A percentile compares a stretch with the other conserved stretches of the same genome.
phyloP scores from a whole-genome alignment of 2,888 invertebrate species.

The Fragum fragum region DNA sequence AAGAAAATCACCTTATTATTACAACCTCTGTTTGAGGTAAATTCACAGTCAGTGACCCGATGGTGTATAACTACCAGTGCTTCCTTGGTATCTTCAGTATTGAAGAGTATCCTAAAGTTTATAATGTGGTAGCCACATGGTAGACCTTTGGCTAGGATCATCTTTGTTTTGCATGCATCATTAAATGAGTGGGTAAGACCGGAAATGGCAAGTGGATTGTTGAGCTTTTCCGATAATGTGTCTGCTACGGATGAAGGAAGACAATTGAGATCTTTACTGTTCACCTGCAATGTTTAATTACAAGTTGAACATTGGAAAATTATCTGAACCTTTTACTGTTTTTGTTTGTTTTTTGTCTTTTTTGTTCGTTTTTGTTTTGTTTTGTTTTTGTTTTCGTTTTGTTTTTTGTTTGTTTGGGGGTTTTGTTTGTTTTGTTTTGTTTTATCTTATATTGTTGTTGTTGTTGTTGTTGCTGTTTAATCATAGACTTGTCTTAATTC shows the following conservation, averaged over 20 bases:
- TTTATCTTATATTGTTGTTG: too few species aligned
- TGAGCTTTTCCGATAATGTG: conserved; percentile 17
- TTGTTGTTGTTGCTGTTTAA: too few species aligned
- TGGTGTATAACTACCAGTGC: conserved; percentile 42
- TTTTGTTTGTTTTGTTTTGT: too few species aligned
- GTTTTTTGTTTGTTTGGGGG: too few species aligned
- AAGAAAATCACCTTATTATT: background rate
- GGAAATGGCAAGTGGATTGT: conserved; percentile 40
- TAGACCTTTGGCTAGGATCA: background rate
- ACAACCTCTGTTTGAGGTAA: background rate
- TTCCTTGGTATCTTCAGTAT: conserved; percentile 3
- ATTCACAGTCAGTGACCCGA: conserved; percentile 35
- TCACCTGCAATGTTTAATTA: too few species aligned
- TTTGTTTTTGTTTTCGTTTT: too few species aligned
- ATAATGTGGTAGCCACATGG: conserved; percentile 46
- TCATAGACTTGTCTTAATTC: too few species aligned
- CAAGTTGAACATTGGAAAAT: too few species aligned
- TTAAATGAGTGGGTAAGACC: background rate
- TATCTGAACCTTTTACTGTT: too few species aligned
- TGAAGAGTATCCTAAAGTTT: conserved; percentile 37
- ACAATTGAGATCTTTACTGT: too few species aligned
- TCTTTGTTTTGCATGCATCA: background rate
- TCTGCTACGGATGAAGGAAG: conserved; percentile 33
- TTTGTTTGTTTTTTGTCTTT: too few species aligned
- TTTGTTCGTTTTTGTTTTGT: too few species aligned